Conservation (phyloP, 1,140 invertebrate species). For the Polyergus mexicanus region DNA sequence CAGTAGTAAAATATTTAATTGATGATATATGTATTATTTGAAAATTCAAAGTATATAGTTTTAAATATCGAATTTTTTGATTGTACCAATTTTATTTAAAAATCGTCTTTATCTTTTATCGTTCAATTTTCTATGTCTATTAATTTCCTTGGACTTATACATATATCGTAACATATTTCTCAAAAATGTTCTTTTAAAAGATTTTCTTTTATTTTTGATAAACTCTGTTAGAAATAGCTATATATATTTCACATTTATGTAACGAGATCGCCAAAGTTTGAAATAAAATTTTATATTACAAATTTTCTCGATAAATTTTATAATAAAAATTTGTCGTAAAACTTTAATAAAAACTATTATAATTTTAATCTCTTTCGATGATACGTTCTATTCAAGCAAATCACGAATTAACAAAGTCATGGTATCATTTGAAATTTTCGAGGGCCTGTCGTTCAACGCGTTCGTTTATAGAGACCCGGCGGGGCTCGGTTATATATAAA, state of each 20-base stretch:
- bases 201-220: not conserved
- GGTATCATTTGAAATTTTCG: not conserved
- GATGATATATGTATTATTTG: not conserved
- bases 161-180: not conserved
- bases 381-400: not conserved
- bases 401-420: not conserved
- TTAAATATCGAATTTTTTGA: not conserved
- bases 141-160: not conserved
- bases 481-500: constrained; percentile 27
- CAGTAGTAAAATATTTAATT: not conserved
- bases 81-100: not conserved
- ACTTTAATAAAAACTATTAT: not conserved
- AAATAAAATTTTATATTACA: not conserved
- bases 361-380: not conserved
- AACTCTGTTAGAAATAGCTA: not conserved
- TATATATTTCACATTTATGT: not conserved
- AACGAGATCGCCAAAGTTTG: not conserved
- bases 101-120: not conserved
- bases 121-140: not conserved
- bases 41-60: not conserved
- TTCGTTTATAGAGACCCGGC: not conserved
- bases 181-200: not conserved
- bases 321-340: not conserved
- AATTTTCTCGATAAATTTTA: not conserved
- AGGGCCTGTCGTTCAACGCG: not conserved